phyloP scores from a whole-genome alignment of 2,113 vertebrate genomes.

The Lasiurus borealis region DNA sequence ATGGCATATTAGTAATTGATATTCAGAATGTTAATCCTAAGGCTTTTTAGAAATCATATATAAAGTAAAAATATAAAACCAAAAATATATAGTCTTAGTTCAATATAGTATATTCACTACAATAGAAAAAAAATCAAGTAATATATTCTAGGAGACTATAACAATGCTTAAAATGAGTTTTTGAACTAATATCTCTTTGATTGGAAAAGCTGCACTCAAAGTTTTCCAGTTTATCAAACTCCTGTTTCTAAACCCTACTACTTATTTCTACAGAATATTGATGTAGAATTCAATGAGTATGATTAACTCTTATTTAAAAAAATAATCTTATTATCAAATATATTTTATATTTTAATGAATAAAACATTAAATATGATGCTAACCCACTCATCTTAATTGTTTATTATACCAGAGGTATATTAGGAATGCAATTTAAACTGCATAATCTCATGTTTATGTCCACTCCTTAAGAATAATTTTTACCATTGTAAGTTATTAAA shows the following conservation, averaged over 20 bases:
- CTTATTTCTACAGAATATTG: not conserved
- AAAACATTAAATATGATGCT: constrained; percentile 11
- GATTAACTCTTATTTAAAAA: not conserved
- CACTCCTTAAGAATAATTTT: constrained; percentile 1
- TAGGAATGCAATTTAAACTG: constrained; percentile 34
- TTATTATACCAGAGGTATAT: not conserved
- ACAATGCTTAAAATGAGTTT: not conserved
- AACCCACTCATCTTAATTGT: not conserved
- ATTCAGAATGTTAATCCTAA: not conserved
- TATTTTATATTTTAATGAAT: constrained; percentile 20
- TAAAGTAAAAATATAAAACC: not conserved
- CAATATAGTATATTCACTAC: not conserved
- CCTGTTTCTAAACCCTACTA: not conserved
- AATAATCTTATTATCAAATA: constrained; percentile 3
- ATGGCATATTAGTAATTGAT: not conserved
- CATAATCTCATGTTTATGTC: constrained; percentile 18
- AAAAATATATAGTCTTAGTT: not conserved
- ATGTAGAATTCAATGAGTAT: not conserved
- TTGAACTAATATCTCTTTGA: not conserved
- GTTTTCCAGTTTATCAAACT: constrained; percentile 1
- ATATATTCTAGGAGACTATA: not conserved
- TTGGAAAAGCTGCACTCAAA: not conserved
- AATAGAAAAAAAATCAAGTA: not conserved
- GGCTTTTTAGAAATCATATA: not conserved
- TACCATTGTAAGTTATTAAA: constrained; percentile 28